Evolutionary conservation across 2,888 invertebrate species (phyloP), one percentile per base, ranked within the genome.

Genomic region (Vannuccia rotundouncinata): DNA sequence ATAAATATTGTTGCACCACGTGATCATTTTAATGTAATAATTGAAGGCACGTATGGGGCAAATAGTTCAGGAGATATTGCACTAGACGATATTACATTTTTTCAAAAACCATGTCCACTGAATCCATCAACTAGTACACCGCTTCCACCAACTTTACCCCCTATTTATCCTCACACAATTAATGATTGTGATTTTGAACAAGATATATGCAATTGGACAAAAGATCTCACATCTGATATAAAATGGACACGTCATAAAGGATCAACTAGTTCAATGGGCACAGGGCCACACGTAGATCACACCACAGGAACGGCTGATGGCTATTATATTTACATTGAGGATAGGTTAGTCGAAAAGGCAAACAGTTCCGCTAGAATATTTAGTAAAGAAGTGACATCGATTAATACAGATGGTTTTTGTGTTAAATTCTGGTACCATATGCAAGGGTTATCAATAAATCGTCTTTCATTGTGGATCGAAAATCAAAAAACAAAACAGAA

Each of bases 191-290:
- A 82, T 74, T 82, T 82, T 76, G 86, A 86, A 81, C 81, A 81
- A 0, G 83, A 83, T 78, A 77, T 83, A 29, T 86, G 86, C 78
- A 81, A 80, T 2, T 86, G 84, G 84, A 82, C 77, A 1, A 84
- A 85, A 80, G 84, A 84, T 79, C 29, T 76, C 2, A 81, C 79
- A 1, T 85, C 85, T 81, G 83, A 84, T 29, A 84, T 85, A 75
- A 82, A 83, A 75, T 86, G 84, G 86, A 81, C 81, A n/a, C 76
- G 84, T 10, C 82, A 81, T 29, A 81, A 81, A 17, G 85, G 85
- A 1, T 29, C 80, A 5, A 85, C 86, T 27, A 79, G 81, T 1
- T 84, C 83, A 29, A 29, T 79, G 1, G 82, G 81, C 31, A 85
- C 84, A 0, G 86, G 86, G 2, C 86, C 86, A n/a, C 17, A 59